A percentile compares a stretch with the other conserved stretches of the same genome.
These are phyloP conservation scores for Tachycineta bicolor DNA, from an alignment of 2,113 vertebrate genomes.

Conservation along the genomic window DNA sequence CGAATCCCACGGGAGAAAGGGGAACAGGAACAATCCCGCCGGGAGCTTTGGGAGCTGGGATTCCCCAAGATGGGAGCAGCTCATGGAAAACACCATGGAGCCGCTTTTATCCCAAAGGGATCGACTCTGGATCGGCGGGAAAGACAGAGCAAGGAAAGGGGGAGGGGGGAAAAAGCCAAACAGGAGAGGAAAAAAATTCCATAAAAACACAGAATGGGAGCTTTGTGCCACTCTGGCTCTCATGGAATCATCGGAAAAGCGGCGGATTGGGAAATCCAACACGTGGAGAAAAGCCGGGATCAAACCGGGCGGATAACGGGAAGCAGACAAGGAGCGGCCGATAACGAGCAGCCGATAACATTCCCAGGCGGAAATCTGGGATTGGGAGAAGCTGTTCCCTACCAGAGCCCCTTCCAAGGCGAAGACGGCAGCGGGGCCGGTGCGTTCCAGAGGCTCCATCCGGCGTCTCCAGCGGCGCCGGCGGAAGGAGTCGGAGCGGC, in stretches of 20 bases:
- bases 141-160: background rate
- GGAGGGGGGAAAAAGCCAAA: background rate
- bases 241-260: rapidly evolving
- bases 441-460: constrained; percentile 94
- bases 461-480: constrained; percentile 91
- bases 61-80: rapidly evolving
- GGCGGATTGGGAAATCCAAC: rapidly evolving
- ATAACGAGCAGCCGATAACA: rapidly evolving
- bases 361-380: background rate
- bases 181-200: background rate
- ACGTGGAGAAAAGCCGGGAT: rapidly evolving
- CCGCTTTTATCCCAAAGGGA: background rate
- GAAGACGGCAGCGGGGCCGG: constrained; percentile 90
- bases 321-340: rapidly evolving
- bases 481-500: constrained; percentile 89
- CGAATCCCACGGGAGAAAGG: rapidly evolving
- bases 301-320: background rate
- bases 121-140: background rate
- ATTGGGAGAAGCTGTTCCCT: background rate
- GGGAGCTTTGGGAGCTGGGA: rapidly evolving
- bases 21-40: no score
- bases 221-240: background rate
- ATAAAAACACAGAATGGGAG: background rate
- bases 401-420: constrained; percentile 95
- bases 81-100: background rate